Conservation (phyloP, 2,113 vertebrate genomes). For the Bucco capensis region DNA sequence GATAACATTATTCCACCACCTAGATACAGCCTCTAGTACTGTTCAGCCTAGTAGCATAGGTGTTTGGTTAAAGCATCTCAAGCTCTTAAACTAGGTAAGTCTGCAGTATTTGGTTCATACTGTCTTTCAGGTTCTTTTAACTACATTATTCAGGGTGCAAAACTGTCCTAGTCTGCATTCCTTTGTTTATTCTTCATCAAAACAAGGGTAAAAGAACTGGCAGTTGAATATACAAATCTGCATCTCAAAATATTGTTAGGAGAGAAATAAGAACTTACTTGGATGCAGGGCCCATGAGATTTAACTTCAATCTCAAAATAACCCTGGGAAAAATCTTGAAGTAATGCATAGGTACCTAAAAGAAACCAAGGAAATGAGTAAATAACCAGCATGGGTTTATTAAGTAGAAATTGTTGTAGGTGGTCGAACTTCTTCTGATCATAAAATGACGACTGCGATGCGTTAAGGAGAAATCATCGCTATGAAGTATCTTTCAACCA, state of each 20-base stretch:
- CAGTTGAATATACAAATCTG: background rate
- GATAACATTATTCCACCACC: background rate
- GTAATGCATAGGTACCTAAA: rapidly evolving
- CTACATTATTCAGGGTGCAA: background rate
- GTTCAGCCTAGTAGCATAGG: background rate
- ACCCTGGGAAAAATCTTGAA: background rate
- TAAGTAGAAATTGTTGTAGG: background rate
- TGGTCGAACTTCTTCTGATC: background rate
- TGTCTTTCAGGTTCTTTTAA: background rate
- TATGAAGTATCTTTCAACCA: background rate
- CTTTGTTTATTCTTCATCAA: background rate
- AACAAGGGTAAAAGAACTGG: background rate
- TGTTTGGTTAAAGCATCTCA: rapidly evolving
- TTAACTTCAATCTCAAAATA: background rate
- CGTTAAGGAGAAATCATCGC: background rate
- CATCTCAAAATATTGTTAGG: background rate
- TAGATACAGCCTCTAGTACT: background rate
- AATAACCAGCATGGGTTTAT: background rate
- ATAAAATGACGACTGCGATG: background rate
- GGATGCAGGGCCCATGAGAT: rapidly evolving
- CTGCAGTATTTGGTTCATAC: background rate
- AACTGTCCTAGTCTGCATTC: background rate
- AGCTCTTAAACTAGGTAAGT: background rate
- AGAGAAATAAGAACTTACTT: background rate
- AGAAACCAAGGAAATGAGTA: background rate